Conservation (phyloP, 92 coral and sea anemone genomes). For the Phenganax subtilis region DNA sequence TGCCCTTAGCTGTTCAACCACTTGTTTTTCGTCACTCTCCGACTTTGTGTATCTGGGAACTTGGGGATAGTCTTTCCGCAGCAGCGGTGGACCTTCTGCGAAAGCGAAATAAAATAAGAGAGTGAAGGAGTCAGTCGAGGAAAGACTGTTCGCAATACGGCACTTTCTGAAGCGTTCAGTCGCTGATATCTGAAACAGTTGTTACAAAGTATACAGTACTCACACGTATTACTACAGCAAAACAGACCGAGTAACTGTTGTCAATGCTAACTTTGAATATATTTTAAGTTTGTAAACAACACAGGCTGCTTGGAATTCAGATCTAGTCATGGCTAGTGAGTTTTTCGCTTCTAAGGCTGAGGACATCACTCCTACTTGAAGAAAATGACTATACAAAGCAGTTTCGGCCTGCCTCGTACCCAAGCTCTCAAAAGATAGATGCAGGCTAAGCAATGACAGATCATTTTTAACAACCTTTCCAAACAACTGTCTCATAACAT, state of each 20-base stretch:
- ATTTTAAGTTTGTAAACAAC: too few species aligned
- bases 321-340: not conserved
- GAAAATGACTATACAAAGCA: not conserved
- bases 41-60: not conserved
- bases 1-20: not conserved
- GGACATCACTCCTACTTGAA: not conserved
- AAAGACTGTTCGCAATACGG: not conserved
- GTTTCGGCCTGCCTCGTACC: not conserved
- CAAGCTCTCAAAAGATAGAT: not conserved
- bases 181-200: too few species aligned
- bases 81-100: slow-evolving; percentile 18
- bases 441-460: not conserved
- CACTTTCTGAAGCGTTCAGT: not conserved
- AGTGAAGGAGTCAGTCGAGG: not conserved
- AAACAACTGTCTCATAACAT: not conserved
- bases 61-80: slow-evolving; percentile 31
- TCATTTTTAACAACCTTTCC: not conserved
- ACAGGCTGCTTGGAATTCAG: not conserved
- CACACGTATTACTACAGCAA: too few species aligned
- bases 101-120: not conserved
- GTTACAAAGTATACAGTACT: too few species aligned
- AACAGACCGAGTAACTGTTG: too few species aligned
- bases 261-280: too few species aligned
- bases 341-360: not conserved
- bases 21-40: slow-evolving; percentile 21